Conservation (phyloP, 2,113 vertebrate genomes). For the Pogonocichla stellata region DNA sequence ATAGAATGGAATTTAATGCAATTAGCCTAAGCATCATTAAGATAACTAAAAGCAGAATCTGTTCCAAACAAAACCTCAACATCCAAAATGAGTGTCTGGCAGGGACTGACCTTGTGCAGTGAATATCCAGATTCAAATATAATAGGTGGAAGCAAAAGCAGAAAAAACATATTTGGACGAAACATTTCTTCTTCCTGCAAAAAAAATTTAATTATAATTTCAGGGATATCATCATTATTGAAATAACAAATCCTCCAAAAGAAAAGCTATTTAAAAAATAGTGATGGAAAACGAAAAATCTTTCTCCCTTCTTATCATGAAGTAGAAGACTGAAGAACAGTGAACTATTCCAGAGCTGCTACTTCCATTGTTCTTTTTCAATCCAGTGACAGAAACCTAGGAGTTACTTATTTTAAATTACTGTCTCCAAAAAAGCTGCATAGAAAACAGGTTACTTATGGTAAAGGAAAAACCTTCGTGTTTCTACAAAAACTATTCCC, state of each 20-base stretch:
- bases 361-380: not conserved
- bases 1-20: not conserved
- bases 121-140: slow-evolving; percentile 99
- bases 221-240: not conserved
- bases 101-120: slow-evolving; percentile 89
- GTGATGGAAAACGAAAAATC: not conserved
- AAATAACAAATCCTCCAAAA: not conserved
- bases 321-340: not conserved
- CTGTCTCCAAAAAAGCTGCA: not conserved
- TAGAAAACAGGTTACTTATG: not conserved
- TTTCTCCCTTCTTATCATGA: not conserved
- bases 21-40: not conserved
- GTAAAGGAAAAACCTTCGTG: not conserved
- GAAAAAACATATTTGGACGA: slow-evolving; percentile 99
- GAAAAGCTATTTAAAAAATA: not conserved
- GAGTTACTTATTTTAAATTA: not conserved
- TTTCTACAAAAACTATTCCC: not conserved
- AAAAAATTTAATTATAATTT: slow-evolving; percentile 15
- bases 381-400: not conserved
- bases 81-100: not conserved
- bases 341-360: not conserved
- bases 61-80: not conserved
- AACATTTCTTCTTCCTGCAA: slow-evolving; percentile 98
- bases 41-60: not conserved
- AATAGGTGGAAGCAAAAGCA: slow-evolving; percentile 94